phyloP scores from a whole-genome alignment of 2,113 vertebrate species.

The Noturus placidus region DNA sequence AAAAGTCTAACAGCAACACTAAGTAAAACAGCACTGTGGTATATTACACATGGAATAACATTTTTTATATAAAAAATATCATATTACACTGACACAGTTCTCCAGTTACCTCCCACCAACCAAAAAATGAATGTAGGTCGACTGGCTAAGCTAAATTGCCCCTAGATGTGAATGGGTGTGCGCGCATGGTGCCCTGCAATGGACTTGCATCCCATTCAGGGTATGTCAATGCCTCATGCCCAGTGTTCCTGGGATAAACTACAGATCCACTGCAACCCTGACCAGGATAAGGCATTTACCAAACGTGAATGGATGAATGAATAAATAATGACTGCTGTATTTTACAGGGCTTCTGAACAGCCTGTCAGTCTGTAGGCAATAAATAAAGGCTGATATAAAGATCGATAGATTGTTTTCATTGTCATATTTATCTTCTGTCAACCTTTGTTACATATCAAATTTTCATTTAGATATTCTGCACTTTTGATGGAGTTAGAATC shows the following conservation, averaged over 20 bases:
- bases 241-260: neutral
- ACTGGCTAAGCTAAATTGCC: too few species aligned
- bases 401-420: neutral
- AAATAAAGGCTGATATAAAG: neutral
- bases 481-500: neutral
- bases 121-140: too few species aligned
- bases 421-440: neutral
- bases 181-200: too few species aligned
- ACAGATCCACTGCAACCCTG: neutral
- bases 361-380: neutral
- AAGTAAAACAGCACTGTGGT: too few species aligned
- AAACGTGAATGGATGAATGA: neutral
- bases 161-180: too few species aligned
- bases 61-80: too few species aligned
- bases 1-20: too few species aligned
- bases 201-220: too few species aligned
- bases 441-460: neutral
- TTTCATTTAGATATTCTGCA: neutral
- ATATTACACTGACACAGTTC: too few species aligned
- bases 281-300: neutral
- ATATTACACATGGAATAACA: too few species aligned
- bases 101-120: too few species aligned
- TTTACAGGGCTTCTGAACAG: neutral
- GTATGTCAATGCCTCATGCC: too few species aligned
- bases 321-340: neutral